Conservation (phyloP, 2,797 vertebrate species). For the Babyrousa celebensis region DNA sequence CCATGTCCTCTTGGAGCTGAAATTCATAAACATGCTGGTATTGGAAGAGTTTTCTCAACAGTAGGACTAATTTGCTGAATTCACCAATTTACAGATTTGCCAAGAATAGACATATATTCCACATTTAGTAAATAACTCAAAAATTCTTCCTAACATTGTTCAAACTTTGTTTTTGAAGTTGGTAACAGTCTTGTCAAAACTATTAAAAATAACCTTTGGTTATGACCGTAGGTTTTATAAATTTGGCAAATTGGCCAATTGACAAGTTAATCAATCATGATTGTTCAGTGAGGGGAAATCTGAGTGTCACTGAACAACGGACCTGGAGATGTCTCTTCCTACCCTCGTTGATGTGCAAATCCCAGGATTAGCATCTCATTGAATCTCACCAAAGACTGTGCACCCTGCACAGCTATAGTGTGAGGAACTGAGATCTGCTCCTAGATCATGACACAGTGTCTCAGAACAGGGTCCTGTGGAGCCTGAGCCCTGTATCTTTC, state of each 20-base stretch:
- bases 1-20: conserved; percentile 10
- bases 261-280: not conserved
- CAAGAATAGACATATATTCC: conserved; percentile 62
- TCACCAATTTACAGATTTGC: conserved; percentile 57
- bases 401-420: not conserved
- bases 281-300: not conserved
- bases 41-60: conserved; percentile 66
- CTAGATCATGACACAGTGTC: rapidly evolving
- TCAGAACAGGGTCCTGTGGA: rapidly evolving
- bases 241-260: not conserved
- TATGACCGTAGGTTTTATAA: not conserved
- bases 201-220: not conserved
- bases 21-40: conserved; percentile 64
- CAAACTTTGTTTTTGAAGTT: conserved; percentile 7
- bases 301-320: not conserved
- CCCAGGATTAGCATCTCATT: not conserved
- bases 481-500: not conserved
- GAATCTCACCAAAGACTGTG: too few relatives aligned
- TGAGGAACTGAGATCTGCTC: not conserved
- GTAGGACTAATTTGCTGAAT: conserved; percentile 75
- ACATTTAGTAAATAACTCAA: conserved; percentile 45
- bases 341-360: not conserved
- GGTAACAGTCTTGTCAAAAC: not conserved
- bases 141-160: not conserved
- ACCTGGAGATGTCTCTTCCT: not conserved